Conservation (phyloP, 2,113 vertebrate genomes). For the Thamnophis sirtalis region DNA sequence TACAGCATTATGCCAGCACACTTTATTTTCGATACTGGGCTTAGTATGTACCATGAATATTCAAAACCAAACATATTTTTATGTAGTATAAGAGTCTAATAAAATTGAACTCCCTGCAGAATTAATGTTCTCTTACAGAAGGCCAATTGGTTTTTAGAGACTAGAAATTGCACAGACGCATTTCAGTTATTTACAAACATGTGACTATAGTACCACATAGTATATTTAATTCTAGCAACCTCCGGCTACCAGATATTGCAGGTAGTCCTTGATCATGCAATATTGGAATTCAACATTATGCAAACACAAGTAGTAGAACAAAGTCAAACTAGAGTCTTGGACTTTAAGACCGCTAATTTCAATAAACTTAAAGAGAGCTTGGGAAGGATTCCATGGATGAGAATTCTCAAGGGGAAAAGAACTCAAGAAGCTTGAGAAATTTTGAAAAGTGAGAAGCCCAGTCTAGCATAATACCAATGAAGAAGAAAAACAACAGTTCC, state of each 20-base stretch:
- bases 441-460: too few species aligned
- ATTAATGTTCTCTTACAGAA: neutral
- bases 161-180: neutral
- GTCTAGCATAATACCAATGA: too few species aligned
- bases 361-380: too few species aligned
- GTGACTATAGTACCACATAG: neutral
- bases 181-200: neutral
- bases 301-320: too few species aligned
- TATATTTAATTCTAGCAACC: neutral
- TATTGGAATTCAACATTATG: too few species aligned
- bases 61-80: slow-evolving; percentile 43
- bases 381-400: too few species aligned
- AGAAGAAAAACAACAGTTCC: too few species aligned
- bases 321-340: too few species aligned
- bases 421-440: too few species aligned
- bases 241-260: neutral
- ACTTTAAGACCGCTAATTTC: too few species aligned
- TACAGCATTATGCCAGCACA: slow-evolving; percentile 49
- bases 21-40: slow-evolving; percentile 42
- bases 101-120: neutral
- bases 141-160: neutral
- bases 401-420: too few species aligned
- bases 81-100: slow-evolving; percentile 48
- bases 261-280: neutral
- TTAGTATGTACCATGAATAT: slow-evolving; percentile 47